These are phyloP conservation scores for Emydocephalus ijimae DNA, from an alignment of 2,113 vertebrate species.

Conservation along the genomic window DNA sequence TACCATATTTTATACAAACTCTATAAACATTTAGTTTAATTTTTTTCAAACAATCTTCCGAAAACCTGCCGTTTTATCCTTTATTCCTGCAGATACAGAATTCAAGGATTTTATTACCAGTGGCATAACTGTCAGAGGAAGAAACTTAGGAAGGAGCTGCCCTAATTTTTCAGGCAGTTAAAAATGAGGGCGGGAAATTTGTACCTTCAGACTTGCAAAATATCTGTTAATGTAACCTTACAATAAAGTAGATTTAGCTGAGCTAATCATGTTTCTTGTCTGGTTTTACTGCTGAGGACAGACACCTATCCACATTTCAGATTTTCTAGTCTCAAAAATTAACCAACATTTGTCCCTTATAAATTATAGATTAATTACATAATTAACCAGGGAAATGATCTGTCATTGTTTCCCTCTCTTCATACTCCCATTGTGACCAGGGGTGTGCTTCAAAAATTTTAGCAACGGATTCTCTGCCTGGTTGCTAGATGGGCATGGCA, in stretches of 20 bases:
- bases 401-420: background rate
- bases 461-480: too few species aligned
- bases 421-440: background rate
- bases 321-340: background rate
- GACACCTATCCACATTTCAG: background rate
- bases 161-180: background rate
- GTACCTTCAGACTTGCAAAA: background rate
- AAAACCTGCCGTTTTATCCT: background rate
- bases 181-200: background rate
- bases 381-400: background rate
- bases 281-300: background rate
- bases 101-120: background rate
- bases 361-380: background rate
- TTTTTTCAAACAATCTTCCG: background rate
- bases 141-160: background rate
- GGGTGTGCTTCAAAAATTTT: too few species aligned
- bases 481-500: too few species aligned
- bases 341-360: background rate
- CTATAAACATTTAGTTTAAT: background rate
- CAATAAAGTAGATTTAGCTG: background rate
- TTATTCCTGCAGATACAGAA: background rate
- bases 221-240: background rate
- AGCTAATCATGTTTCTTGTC: background rate
- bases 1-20: background rate
- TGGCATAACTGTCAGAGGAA: background rate